Evolutionary conservation across 2,888 invertebrate species (phyloP).

Genomic region (Stenchaetothrips biformis): DNA sequence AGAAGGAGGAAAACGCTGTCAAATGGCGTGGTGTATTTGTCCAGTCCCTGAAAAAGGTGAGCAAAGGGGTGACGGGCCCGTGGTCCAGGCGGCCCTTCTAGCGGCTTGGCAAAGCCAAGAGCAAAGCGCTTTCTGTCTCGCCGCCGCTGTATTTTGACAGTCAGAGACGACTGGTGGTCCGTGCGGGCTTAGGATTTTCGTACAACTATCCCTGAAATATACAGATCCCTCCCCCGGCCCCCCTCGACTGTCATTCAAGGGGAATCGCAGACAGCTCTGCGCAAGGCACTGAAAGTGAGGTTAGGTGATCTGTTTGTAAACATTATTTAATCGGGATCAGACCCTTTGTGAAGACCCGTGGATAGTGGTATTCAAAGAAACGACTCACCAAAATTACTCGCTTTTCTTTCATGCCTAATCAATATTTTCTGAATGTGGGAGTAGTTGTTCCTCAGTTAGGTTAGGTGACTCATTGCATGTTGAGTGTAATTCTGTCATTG

Average conservation of each 20-base stretch:
- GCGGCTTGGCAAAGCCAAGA: too few relatives aligned
- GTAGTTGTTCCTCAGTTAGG: neutral
- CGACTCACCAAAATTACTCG: too few relatives aligned
- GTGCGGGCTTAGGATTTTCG: too few relatives aligned
- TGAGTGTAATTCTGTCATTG: neutral
- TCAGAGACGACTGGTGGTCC: too few relatives aligned
- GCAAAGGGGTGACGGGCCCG: constrained; percentile 33
- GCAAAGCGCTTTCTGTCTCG: too few relatives aligned
- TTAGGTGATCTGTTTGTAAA: constrained; percentile 19
- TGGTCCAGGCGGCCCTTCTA: too few relatives aligned
- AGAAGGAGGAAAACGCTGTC: constrained; percentile 78
- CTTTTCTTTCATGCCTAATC: neutral
- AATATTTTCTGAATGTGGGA: constrained; percentile 22
- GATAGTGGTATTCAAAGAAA: too few relatives aligned
- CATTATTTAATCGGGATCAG: neutral
- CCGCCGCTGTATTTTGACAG: too few relatives aligned
- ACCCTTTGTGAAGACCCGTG: neutral
- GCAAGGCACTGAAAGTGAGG: constrained; percentile 28
- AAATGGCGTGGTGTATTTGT: constrained; percentile 93
- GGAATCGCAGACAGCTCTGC: too few relatives aligned
- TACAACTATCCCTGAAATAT: too few relatives aligned
- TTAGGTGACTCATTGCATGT: constrained; percentile 25
- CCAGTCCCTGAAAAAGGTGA: constrained; percentile 80
- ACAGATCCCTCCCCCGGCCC: too few relatives aligned
- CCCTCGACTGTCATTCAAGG: too few relatives aligned